Base-by-base conservation (phyloP, 2,113 vertebrate genomes). In the Burhinus oedicnemus region DNA sequence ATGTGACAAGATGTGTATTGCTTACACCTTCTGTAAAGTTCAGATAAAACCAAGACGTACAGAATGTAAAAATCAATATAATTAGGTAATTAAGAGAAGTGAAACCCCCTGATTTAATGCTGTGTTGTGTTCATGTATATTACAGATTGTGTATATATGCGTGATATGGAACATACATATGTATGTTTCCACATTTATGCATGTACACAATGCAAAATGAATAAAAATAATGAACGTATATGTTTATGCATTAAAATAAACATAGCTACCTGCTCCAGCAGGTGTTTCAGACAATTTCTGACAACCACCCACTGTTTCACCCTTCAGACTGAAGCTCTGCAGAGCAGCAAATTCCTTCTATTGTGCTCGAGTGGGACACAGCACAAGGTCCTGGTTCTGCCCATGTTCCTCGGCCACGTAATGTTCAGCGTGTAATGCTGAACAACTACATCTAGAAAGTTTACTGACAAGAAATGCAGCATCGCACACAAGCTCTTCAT, bases 1-100 rank as follows among this genome's bases (percentile, higher is more conserved):
- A 98, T 97, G 91, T 97, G 98, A 98, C 36, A 92, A 96, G 96
- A 97, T 96, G 89, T 20, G 89, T 97, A 94, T 97, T 97, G 95
- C 95, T 97, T 95, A 98, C 97, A 97, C 88, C 86, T 92, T 80
- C 95, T 96, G 95, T 93, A 96, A 96, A 97, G 86, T 96, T 97
- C 94, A 95, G 92, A 91, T 94, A 95, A 98, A 97, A 97, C 95
- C 92, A 94, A 97, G 95, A 96, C 19, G 68, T 78, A 96, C 90
- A 75, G 96, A 95, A 94, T 75, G 91, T 91, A 85, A 90, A 95
- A 95, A 93, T 74, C 94, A 74, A 81, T 94, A 42, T 95, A 97
- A 96, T 97, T 90, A 93, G 94, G 75, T 96, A 97, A 97, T 97
- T 97, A 97, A 71, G 87, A 91, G 84, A 66, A 93, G 93, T 0